Evolutionary conservation across 2,888 invertebrate species (phyloP), one percentile per base, ranked within the genome.

Genomic region (Cataglyphis cursor): DNA sequence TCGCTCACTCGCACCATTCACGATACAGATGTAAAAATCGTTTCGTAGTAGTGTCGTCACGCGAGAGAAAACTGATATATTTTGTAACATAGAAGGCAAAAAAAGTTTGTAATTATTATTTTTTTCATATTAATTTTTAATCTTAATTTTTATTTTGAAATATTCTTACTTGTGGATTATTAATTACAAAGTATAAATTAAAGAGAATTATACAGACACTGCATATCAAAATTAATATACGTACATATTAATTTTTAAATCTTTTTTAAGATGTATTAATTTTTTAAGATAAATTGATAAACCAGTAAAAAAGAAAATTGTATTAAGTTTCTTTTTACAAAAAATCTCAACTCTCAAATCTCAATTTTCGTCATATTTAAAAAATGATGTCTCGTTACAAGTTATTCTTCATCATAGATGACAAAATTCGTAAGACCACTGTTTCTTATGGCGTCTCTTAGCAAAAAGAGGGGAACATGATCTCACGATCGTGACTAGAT

Each of bases 391-490:
- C 9, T 31, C 2, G 15, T 10, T 35, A n/a, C 12, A 31, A 62
- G 4, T 62, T 10, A 31, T n/a, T 35, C n/a, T 35, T n/a, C 4
- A 31, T 62, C 35, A 31, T 31, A 18, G n/a, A 31, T 8, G 28
- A 12, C 48, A n/a, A 65, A 0, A 41, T 44, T 65, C 15, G n/a
- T 41, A 24, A 65, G 6, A n/a, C 3, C 15, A 31, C 10, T 10
- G 5, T 12, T 21, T 54, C 4, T 31, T 44, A 21, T 10, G 28
- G 57, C 6, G 31, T 35, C 6, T 35, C 31, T 35, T 66, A 38
- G 21, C 35, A 54, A 82, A 62, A 44, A 85, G 59, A 84, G 72
- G 82, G 80, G 76, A 86, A 82, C 44, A 35, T 15, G 78, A 83
- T 82, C 82, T 82, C 82, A 82, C 75, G 81, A 83, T 83, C 81